Evolutionary conservation across 2,888 invertebrate genomes (phyloP).

Genomic region (Drosophila kanekoi): DNA sequence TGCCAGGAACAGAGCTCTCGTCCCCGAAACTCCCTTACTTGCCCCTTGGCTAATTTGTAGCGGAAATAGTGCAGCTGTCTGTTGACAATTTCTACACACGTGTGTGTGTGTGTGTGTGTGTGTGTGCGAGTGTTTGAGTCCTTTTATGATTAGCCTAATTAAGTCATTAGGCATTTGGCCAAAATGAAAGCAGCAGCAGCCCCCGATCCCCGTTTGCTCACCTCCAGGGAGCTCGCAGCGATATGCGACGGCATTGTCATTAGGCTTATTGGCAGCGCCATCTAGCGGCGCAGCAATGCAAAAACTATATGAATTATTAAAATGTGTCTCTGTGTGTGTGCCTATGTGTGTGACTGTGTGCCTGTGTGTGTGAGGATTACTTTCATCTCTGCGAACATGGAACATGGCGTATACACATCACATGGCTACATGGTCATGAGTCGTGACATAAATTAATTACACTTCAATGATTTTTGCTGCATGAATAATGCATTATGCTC

Average conservation of each 20-base stretch:
- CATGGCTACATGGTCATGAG: conserved; percentile 30
- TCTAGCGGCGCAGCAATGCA: conserved; percentile 58
- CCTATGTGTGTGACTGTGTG: conserved; percentile 12
- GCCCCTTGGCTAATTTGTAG: conserved; percentile 36
- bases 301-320: conserved; percentile 75
- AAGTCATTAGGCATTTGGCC: conserved; percentile 76
- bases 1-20: conserved; percentile 22
- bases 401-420: conserved; percentile 16
- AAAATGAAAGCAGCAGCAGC: conserved; percentile 27
- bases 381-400: conserved; percentile 54
- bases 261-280: conserved; percentile 53
- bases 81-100: conserved; percentile 35
- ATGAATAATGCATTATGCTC: conserved; percentile 67
- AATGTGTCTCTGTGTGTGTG: conserved; percentile 36
- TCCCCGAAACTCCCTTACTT: background rate
- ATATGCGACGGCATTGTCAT: conserved; percentile 41
- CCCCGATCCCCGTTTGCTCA: background rate
- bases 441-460: conserved; percentile 72
- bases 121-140: conserved; percentile 30
- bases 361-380: conserved; percentile 34
- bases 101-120: conserved; percentile 18
- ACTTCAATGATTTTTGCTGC: conserved; percentile 69
- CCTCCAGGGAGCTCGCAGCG: conserved; percentile 3
- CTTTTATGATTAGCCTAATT: conserved; percentile 73
- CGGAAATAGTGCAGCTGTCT: conserved; percentile 63